Conservation (phyloP, 2,888 invertebrate species). For the Chymomyza caudatula region DNA sequence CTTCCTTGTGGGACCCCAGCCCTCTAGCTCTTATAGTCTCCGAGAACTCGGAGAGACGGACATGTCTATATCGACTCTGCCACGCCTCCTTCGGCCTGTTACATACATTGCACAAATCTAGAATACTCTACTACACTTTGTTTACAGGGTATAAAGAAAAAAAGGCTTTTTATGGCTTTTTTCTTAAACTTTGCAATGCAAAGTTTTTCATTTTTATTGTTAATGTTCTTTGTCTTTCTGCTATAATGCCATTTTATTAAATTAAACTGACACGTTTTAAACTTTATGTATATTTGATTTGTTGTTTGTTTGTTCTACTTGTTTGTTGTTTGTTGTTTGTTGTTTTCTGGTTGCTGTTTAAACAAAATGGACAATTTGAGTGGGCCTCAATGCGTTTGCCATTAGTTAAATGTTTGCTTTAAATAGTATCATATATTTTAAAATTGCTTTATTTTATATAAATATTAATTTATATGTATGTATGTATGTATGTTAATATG, state of each 20-base stretch:
- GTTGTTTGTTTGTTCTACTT: background rate
- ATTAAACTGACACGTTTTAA: constrained; percentile 26
- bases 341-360: background rate
- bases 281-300: constrained; percentile 6
- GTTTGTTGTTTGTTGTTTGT: background rate
- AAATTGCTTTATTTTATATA: background rate
- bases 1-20: no score
- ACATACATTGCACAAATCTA: no score
- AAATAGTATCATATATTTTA: background rate
- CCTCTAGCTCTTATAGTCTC: no score
- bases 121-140: no score
- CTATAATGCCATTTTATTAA: constrained; percentile 31
- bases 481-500: background rate
- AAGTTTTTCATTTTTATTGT: constrained; percentile 39
- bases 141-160: background rate
- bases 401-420: background rate
- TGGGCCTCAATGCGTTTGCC: background rate
- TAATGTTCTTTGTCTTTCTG: constrained; percentile 16
- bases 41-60: no score
- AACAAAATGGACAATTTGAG: background rate
- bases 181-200: constrained; percentile 48
- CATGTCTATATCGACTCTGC: no score
- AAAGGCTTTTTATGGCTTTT: constrained; percentile 5
- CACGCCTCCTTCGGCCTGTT: no score
- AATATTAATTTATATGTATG: background rate